These are phyloP conservation scores for Steatocranus sp. DNA, from an alignment of 2,797 vertebrate species.

Conservation along the genomic window DNA sequence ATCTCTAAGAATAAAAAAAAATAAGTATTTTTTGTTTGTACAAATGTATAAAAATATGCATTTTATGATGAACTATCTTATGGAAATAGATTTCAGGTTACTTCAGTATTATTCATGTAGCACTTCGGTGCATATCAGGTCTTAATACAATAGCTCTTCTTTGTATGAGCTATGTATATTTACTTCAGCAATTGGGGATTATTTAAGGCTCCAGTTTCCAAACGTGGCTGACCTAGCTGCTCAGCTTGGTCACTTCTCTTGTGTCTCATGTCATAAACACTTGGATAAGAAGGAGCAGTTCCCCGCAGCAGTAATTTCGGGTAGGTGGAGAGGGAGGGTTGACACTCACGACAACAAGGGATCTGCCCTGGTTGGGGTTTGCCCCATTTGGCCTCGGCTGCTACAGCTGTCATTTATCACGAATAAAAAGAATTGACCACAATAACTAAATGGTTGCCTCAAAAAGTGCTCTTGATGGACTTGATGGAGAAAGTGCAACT, in stretches of 20 bases:
- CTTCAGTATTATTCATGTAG: not conserved
- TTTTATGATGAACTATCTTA: not conserved
- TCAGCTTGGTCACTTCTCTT: slow-evolving; percentile 13
- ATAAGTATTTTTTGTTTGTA: not conserved
- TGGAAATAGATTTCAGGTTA: not conserved
- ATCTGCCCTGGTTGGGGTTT: slow-evolving; percentile 64
- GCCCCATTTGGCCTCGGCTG: slow-evolving; percentile 54
- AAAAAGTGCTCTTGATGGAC: not conserved
- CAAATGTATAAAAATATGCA: not conserved
- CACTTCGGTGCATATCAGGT: not conserved
- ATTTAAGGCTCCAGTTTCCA: slow-evolving; percentile 8
- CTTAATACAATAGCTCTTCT: not conserved
- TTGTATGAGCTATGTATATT: not conserved
- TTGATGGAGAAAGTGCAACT: not conserved
- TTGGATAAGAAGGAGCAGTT: slow-evolving; percentile 29
- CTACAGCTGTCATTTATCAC: slow-evolving; percentile 35
- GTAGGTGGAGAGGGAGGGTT: slow-evolving; percentile 9
- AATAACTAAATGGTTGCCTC: not conserved
- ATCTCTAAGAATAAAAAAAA: not conserved
- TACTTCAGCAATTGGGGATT: not conserved
- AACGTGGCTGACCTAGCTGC: slow-evolving; percentile 42
- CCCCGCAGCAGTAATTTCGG: slow-evolving; percentile 20
- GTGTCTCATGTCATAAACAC: slow-evolving; percentile 13
- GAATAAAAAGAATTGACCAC: slow-evolving; percentile 10
- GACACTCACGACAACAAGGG: slow-evolving; percentile 49